These are phyloP conservation scores for Rotaria socialis DNA, from an alignment of 2,888 invertebrate species.

Conservation along the genomic window DNA sequence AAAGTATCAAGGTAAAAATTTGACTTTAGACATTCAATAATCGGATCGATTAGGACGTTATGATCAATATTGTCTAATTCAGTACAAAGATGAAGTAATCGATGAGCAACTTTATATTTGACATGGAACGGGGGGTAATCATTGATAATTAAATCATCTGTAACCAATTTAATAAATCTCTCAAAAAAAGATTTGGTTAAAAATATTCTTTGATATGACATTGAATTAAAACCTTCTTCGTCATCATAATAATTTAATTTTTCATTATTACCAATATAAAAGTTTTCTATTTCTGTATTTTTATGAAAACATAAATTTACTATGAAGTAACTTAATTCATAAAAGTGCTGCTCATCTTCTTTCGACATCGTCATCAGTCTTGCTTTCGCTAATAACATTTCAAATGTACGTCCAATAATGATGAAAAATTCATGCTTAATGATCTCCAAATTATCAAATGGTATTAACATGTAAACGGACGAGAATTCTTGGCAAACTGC, in stretches of 20 bases:
- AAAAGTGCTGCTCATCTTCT: background rate
- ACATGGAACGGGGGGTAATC: background rate
- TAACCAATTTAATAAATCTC: background rate
- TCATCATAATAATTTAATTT: background rate
- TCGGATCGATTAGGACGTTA: background rate
- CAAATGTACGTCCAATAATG: background rate
- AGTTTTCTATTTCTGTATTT: background rate
- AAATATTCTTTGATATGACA: background rate
- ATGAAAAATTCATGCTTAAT: background rate
- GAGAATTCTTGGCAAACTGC: background rate
- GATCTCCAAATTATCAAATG: background rate
- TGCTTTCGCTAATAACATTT: background rate
- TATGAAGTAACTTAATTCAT: background rate
- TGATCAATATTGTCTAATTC: background rate
- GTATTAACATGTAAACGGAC: background rate
- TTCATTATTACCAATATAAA: background rate
- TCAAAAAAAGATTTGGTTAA: background rate
- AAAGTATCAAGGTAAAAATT: background rate
- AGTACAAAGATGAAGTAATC: background rate
- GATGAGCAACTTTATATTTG: background rate
- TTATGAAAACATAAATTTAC: background rate
- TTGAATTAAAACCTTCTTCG: background rate
- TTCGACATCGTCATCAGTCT: background rate
- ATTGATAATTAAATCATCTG: background rate
- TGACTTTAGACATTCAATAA: background rate